Base-by-base conservation (phyloP, 2,888 invertebrate genomes). In the Himalopsyche tibetana region DNA sequence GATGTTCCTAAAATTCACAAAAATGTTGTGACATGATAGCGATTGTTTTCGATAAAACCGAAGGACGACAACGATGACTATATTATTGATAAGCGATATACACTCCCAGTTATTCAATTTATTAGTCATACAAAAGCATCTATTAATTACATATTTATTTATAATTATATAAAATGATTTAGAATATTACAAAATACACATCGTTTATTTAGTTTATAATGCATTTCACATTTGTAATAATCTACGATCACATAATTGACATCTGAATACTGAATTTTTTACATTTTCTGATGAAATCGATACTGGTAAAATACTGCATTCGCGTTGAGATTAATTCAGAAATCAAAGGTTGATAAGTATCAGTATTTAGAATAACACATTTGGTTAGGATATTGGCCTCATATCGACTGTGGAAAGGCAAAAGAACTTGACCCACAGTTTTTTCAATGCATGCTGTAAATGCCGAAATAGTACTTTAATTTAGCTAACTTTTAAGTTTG, bases 241-340 rank as follows among this genome's bases (percentile, higher is more conserved):
- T 42, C 40, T 56, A 40, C 83, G 55, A 83, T 83, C 69, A 63
- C 69, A 63, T 83, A 83, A 83, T 83, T 83, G 83, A 83, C 83
- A 83, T 83, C 63, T 40, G 69, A 83, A 83, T 83, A 83, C 83
- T 83, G 83, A 83, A 83, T 51, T 45, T 55, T 17, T 45, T 82
- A 55, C 82, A 82, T 17, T 82, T 80, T 40, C 19, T 80, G 80
- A 38, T 45, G 80, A 80, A 80, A 80, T 80, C 80, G n/a, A 19
- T 40, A 80, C 40, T n/a, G 45, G 19, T 11, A 63, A 8, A 19
- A 63, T n/a, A 63, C 28, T 51, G 51, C 4, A 51, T 51, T 51
- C 51, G 15, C 2, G 9, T 45, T 45, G 2, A 45, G 9, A 45
- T 9, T 45, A 8, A 45, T 45, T 45, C 45, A 45, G 9, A 6